Evolutionary conservation across 2,888 invertebrate genomes (phyloP), one percentile per base, ranked within the genome.

Genomic region (Bugulina stolonifera): DNA sequence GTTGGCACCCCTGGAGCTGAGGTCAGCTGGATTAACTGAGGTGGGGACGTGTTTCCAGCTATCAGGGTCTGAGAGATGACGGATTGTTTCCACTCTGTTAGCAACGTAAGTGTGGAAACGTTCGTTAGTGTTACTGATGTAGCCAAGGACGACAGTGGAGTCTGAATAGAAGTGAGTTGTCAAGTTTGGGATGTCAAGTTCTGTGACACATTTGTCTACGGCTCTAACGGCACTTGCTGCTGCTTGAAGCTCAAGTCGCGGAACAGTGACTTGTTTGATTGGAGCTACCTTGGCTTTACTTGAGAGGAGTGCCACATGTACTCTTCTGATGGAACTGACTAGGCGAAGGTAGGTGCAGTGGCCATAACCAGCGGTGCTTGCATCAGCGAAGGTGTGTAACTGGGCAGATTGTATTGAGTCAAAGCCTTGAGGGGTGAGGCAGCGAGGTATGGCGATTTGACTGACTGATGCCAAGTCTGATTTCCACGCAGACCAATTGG

Each of bases 101-200:
- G 76, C 76, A 23, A 78, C 77, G 72, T 75, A 78, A 0, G 75
- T 73, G 14, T 76, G 77, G 54, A 77, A 77, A 14, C 77, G 43
- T 14, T 73, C 57, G 1, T 75, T 72, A 18, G 75, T 76, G 64
- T 78, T 78, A 2, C 54, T 69, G 14, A 77, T 75, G 69, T 77
- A 78, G 10, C 76, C 76, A 14, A 77, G 70, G 1, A 77, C 76
- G 0, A 76, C 74, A 23, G 69, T 58, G 1, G 72, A 73, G 57
- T 78, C 77, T 3, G 55, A 55, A 55, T 64, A 64, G 5, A 64
- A 64, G 64, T 64, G 64, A 32, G 64, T 32, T 2, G 2, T 64
- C 2, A 64, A 14, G 32, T 64, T 64, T 64, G 29, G 64, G n/a
- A 64, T 25, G 34, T 71, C 69, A 25, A 75, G 52, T 58, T 74